These are phyloP conservation scores for Anarsia innoxiella DNA, from an alignment of 2,888 invertebrate genomes.

Conservation along the genomic window DNA sequence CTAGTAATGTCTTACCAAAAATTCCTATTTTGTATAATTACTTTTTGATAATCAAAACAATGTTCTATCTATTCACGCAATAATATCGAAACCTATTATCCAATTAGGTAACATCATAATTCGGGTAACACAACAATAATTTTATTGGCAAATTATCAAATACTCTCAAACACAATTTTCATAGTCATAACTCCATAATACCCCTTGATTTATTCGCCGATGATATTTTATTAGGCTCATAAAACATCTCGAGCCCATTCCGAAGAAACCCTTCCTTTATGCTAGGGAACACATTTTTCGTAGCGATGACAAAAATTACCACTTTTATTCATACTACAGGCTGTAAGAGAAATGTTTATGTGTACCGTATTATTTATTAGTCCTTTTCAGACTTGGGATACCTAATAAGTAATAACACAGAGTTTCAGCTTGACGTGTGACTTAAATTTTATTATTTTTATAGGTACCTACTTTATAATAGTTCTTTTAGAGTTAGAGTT, in stretches of 20 bases:
- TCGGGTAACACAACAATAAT: constrained; percentile 16
- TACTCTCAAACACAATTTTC: constrained; percentile 36
- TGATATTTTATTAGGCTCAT: constrained; percentile 58
- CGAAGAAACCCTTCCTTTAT: constrained; percentile 42
- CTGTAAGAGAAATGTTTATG: not conserved
- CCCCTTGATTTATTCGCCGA: constrained; percentile 51
- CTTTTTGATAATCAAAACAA: too few relatives aligned
- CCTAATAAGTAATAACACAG: too few relatives aligned
- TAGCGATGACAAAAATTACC: constrained; percentile 39
- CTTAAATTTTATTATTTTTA: too few relatives aligned
- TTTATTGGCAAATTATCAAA: constrained; percentile 39
- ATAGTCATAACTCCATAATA: constrained; percentile 39
- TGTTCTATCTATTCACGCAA: too few relatives aligned
- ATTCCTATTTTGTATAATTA: too few relatives aligned
- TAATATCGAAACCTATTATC: too few relatives aligned
- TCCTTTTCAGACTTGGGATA: too few relatives aligned
- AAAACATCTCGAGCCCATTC: constrained; percentile 46
- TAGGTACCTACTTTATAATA: too few relatives aligned
- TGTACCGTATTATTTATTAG: not conserved
- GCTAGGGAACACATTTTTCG: constrained; percentile 40
- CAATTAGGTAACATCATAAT: too few relatives aligned
- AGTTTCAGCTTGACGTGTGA: too few relatives aligned
- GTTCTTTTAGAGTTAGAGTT: too few relatives aligned
- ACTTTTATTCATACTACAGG: constrained; percentile 14
- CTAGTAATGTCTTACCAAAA: too few relatives aligned